Evolutionary conservation across 2,113 vertebrate genomes (phyloP).

Genomic region (Zosterops hypoxanthus): DNA sequence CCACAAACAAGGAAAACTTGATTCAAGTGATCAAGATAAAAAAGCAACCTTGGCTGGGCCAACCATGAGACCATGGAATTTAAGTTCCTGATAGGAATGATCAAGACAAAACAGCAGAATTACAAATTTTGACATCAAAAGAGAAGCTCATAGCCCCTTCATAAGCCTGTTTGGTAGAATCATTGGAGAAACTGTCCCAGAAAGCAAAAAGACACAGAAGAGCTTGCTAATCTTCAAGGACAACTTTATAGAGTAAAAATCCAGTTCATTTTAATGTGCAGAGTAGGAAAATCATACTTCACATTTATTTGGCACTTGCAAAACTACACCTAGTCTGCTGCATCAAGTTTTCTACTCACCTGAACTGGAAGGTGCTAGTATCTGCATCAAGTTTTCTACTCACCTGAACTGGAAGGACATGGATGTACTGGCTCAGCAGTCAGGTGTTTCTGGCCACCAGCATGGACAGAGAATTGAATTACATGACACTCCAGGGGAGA

Average conservation of each 20-base stretch:
- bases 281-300: not conserved
- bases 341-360: not conserved
- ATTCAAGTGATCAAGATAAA: not conserved
- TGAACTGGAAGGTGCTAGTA: not conserved
- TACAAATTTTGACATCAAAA: not conserved
- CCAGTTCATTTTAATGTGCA: not conserved
- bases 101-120: not conserved
- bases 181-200: not conserved
- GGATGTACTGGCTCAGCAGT: not conserved
- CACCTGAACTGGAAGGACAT: not conserved
- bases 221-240: not conserved
- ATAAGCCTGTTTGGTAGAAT: not conserved
- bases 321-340: not conserved
- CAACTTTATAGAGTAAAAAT: not conserved
- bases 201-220: not conserved
- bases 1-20: not conserved
- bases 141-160: not conserved
- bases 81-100: not conserved
- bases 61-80: not conserved
- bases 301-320: not conserved
- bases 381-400: not conserved
- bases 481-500: not conserved
- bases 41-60: not conserved
- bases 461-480: not conserved
- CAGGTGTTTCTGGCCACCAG: not conserved